Conservation (phyloP, 2,888 invertebrate genomes). For the Metallyticus violacea region DNA sequence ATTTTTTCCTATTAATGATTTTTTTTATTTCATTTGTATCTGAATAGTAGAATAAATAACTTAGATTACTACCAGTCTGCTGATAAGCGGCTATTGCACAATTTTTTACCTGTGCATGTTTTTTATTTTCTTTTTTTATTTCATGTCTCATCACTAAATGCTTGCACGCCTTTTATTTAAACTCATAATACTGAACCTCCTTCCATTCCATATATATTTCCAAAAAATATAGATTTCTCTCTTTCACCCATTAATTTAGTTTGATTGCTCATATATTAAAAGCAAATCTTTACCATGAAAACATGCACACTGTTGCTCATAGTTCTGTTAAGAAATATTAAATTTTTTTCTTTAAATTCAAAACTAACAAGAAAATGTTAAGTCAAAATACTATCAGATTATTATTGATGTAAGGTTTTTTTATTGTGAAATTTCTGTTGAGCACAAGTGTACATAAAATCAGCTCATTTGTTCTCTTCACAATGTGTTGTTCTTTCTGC, state of each 20-base stretch:
- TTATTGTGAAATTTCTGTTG: not conserved
- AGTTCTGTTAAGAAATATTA: not conserved
- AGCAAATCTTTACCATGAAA: not conserved
- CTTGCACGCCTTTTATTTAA: slow-evolving; percentile 22
- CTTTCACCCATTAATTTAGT: not conserved
- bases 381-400: not conserved
- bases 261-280: not conserved
- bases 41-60: not conserved
- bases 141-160: slow-evolving; percentile 18
- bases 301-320: not conserved
- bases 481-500: slow-evolving; percentile 27
- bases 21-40: not conserved
- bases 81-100: slow-evolving; percentile 6
- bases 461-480: slow-evolving; percentile 15
- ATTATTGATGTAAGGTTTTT: too few species aligned
- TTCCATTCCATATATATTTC: not conserved
- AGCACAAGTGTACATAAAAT: slow-evolving; percentile 5
- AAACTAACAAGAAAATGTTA: not conserved
- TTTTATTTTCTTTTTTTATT: not conserved
- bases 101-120: not conserved
- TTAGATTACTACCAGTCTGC: not conserved
- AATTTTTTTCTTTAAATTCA: not conserved
- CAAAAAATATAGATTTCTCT: not conserved
- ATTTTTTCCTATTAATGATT: not conserved
- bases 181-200: not conserved